phyloP scores from a whole-genome alignment of 2,797 vertebrate genomes.

The Hypotaenidia philippensis region DNA sequence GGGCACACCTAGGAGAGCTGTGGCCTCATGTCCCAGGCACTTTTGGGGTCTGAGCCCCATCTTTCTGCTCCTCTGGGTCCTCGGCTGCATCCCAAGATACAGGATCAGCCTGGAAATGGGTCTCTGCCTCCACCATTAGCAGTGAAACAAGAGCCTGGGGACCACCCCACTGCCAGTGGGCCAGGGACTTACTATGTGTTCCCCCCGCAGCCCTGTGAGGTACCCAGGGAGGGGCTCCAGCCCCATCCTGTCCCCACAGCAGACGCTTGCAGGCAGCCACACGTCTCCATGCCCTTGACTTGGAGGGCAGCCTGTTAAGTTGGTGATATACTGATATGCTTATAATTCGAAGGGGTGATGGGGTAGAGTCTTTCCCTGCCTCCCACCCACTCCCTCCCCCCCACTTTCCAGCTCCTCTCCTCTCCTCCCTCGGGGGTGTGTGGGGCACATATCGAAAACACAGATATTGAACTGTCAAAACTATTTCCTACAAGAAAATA shows the following conservation, averaged over 20 bases:
- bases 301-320: conserved; percentile 76
- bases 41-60: background rate
- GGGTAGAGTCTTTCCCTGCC: conserved; percentile 68
- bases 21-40: background rate
- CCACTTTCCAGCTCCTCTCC: background rate
- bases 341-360: conserved; percentile 73
- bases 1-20: background rate
- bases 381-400: conserved; percentile 8
- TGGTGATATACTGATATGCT: conserved; percentile 70
- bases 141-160: background rate
- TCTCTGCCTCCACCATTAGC: background rate
- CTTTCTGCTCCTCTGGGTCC: background rate
- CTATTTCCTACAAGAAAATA: conserved; percentile 88
- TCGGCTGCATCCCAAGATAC: accelerated
- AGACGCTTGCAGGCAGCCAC: background rate
- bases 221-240: background rate
- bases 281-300: conserved; percentile 76
- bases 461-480: conserved; percentile 90
- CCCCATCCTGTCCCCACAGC: background rate
- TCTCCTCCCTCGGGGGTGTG: conserved; percentile 56
- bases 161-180: background rate
- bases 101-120: background rate
- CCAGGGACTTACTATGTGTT: background rate
- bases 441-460: conserved; percentile 79
- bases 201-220: accelerated